Conservation (phyloP, 2,113 vertebrate species). For the Cyprinodon brontotheroides region DNA sequence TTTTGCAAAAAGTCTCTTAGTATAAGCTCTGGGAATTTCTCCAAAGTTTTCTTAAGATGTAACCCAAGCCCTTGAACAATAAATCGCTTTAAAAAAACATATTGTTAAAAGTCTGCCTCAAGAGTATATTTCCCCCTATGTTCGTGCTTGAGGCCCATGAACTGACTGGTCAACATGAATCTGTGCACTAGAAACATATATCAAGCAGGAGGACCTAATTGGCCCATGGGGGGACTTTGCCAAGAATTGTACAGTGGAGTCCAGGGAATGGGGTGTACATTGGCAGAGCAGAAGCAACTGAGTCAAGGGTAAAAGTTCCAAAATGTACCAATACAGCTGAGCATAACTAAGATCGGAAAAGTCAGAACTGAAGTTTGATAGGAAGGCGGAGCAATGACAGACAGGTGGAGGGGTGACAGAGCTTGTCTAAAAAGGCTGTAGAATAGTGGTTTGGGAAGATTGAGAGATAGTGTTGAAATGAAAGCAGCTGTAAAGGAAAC, state of each 20-base stretch:
- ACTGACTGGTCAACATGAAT: constrained; percentile 37
- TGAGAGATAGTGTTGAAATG: constrained; percentile 69
- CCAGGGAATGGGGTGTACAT: constrained; percentile 9
- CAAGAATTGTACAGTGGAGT: constrained; percentile 16
- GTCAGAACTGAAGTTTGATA: constrained; percentile 33
- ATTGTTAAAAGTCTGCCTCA: constrained; percentile 16
- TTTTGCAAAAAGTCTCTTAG: neutral
- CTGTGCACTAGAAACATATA: constrained; percentile 37
- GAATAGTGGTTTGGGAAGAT: constrained; percentile 53
- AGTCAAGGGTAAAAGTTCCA: constrained; percentile 10
- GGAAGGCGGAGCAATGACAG: constrained; percentile 47
- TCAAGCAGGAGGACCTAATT: constrained; percentile 61
- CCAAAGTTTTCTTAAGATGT: constrained; percentile 12
- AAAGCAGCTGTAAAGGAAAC: constrained; percentile 68
- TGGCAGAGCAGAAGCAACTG: constrained; percentile 6
- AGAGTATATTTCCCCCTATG: constrained; percentile 2
- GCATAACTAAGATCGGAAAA: constrained; percentile 12
- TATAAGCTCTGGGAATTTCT: neutral
- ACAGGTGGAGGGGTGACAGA: constrained; percentile 61
- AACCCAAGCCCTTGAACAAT: neutral
- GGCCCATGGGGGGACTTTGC: constrained; percentile 45
- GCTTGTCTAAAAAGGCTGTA: constrained; percentile 53
- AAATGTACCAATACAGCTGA: constrained; percentile 31
- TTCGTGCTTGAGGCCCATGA: constrained; percentile 52
- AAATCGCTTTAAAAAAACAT: constrained; percentile 13